Percentiles rank a stretch among this genome's conserved stretches.
Conservation (phyloP, 2,113 vertebrate genomes). For the Ornithorhynchus anatinus region DNA sequence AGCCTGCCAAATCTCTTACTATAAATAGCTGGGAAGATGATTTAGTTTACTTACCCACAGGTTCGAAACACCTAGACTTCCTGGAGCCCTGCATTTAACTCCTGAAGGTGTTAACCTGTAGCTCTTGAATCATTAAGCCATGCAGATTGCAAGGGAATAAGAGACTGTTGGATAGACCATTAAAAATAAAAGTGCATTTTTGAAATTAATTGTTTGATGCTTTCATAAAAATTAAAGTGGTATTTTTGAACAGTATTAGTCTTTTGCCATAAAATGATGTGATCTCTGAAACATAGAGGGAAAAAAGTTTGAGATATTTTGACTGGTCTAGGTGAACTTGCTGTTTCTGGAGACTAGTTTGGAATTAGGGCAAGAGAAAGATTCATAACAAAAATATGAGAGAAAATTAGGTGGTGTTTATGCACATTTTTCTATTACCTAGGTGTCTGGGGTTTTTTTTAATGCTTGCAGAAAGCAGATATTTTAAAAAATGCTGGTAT, state of each 20-base stretch:
- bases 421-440: no score
- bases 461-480: no score
- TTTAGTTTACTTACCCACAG: constrained; percentile 20
- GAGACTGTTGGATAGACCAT: constrained; percentile 7
- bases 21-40: constrained; percentile 51
- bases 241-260: background rate
- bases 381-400: no score
- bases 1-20: constrained; percentile 47
- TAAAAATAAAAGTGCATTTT: background rate
- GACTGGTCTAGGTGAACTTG: background rate
- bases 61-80: constrained; percentile 30
- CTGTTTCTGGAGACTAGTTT: background rate
- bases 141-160: background rate
- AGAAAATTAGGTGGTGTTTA: no score
- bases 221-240: background rate
- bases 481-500: no score
- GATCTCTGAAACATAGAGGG: background rate
- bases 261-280: background rate
- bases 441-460: no score
- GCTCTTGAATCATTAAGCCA: background rate
- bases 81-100: constrained; percentile 19
- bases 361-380: background rate
- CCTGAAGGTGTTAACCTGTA: background rate
- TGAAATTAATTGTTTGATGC: background rate
- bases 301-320: background rate